Evolutionary conservation across 1,140 invertebrate species (phyloP).

Genomic region (Halyomorpha halys): DNA sequence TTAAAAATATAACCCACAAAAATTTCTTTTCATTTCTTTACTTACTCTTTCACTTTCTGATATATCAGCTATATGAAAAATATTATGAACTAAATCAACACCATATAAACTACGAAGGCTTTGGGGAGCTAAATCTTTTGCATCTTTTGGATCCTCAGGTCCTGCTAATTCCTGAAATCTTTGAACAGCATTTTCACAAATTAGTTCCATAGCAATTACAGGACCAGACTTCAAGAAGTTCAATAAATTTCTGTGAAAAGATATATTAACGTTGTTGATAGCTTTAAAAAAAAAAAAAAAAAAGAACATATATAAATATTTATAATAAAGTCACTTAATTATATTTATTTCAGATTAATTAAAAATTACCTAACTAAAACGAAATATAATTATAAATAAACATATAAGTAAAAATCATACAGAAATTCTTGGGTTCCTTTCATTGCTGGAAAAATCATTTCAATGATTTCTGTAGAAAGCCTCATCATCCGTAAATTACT

Average conservation of each 20-base stretch:
- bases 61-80: constrained; percentile 41
- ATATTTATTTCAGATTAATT: not conserved
- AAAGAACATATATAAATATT: not conserved
- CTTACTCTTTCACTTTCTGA: not conserved
- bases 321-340: not conserved
- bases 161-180: constrained; percentile 52
- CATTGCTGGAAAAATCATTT: constrained; percentile 47
- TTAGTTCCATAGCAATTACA: constrained; percentile 60
- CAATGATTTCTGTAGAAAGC: constrained; percentile 49
- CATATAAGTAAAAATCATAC: constrained; percentile 41
- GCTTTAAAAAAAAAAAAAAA: not conserved
- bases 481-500: constrained; percentile 59
- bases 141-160: constrained; percentile 52
- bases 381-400: not conserved
- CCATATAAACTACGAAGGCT: constrained; percentile 62
- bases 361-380: not conserved
- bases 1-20: no score
- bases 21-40: no score
- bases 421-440: constrained; percentile 44
- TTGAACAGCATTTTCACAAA: constrained; percentile 57
- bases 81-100: constrained; percentile 57
- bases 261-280: not conserved
- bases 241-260: constrained; percentile 41
- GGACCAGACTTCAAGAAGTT: constrained; percentile 57
- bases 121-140: constrained; percentile 44